These are phyloP conservation scores for Cardiocondyla obscurior DNA, from an alignment of 1,140 invertebrate genomes.

Conservation along the genomic window DNA sequence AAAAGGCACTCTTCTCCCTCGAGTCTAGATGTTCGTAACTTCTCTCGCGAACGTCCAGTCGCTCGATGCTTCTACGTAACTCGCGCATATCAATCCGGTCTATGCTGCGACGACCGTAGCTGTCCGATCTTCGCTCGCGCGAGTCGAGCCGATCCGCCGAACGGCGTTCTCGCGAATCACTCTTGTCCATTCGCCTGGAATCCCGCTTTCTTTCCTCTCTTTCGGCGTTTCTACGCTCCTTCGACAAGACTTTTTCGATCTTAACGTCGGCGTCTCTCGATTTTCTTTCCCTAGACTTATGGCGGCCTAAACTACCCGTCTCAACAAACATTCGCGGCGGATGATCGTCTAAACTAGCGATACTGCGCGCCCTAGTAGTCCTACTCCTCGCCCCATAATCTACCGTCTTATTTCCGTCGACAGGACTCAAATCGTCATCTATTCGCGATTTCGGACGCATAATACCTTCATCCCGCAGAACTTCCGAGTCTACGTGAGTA, in stretches of 20 bases:
- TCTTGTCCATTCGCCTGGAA: constrained; percentile 70
- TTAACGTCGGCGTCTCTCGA: constrained; percentile 43
- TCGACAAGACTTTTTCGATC: constrained; percentile 63
- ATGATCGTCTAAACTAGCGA: constrained; percentile 80
- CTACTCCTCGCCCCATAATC: constrained; percentile 59
- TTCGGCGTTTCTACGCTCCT: constrained; percentile 75
- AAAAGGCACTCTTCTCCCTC: constrained; percentile 53
- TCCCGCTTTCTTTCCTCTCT: constrained; percentile 78
- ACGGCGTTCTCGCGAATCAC: constrained; percentile 74
- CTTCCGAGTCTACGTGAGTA: constrained; percentile 82
- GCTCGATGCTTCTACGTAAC: constrained; percentile 77
- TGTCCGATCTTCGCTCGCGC: constrained; percentile 63
- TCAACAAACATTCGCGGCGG: constrained; percentile 68
- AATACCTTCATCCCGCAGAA: constrained; percentile 82
- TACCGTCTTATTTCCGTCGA: constrained; percentile 68
- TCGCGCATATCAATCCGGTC: constrained; percentile 73
- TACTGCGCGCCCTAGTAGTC: constrained; percentile 77
- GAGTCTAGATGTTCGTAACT: constrained; percentile 71
- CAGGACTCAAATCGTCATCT: constrained; percentile 80
- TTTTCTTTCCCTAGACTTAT: constrained; percentile 73
- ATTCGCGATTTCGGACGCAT: constrained; percentile 82
- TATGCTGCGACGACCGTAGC: constrained; percentile 51
- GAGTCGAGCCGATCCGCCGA: constrained; percentile 77
- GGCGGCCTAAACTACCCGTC: constrained; percentile 80
- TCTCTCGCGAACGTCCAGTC: constrained; percentile 73